A percentile compares a stretch with the other conserved stretches of the same genome.
These are phyloP conservation scores for Dufourea novaeangliae DNA, from an alignment of 1,140 invertebrate genomes.

Conservation along the genomic window DNA sequence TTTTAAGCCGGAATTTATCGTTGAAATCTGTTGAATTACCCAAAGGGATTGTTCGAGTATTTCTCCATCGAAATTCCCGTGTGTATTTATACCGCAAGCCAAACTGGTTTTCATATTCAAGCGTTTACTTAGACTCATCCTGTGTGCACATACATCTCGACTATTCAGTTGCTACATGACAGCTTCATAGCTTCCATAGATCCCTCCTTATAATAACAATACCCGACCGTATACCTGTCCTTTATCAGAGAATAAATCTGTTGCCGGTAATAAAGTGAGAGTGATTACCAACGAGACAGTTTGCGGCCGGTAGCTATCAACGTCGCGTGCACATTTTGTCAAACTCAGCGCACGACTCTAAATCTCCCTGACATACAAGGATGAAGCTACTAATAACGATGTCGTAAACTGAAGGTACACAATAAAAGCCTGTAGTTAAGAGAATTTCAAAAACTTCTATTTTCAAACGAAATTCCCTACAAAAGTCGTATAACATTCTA, in stretches of 20 bases:
- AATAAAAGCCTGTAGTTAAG: too few species aligned
- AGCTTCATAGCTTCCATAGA: conserved; percentile 37
- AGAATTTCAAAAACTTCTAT: too few species aligned
- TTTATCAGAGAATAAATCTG: conserved; percentile 44
- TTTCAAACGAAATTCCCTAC: too few species aligned
- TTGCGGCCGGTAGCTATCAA: background rate
- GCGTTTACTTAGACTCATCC: conserved; percentile 46
- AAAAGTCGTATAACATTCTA: too few species aligned
- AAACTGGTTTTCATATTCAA: conserved; percentile 27
- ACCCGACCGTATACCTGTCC: conserved; percentile 41
- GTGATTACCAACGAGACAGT: background rate
- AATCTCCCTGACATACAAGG: background rate
- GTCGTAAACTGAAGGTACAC: too few species aligned
- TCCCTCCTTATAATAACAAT: conserved; percentile 49
- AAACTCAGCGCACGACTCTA: background rate
- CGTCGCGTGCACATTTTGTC: background rate
- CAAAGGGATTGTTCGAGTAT: conserved; percentile 18
- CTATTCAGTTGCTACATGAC: conserved; percentile 47
- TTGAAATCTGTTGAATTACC: conserved; percentile 12
- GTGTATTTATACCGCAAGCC: background rate
- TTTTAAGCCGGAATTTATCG: background rate
- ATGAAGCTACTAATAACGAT: background rate
- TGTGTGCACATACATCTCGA: conserved; percentile 23
- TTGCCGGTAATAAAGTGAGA: conserved; percentile 57
- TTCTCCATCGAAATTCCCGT: conserved; percentile 25